Evolutionary conservation across 2,888 invertebrate species (phyloP), one percentile per base, ranked within the genome.

Genomic region (Sarcophaga variegata): DNA sequence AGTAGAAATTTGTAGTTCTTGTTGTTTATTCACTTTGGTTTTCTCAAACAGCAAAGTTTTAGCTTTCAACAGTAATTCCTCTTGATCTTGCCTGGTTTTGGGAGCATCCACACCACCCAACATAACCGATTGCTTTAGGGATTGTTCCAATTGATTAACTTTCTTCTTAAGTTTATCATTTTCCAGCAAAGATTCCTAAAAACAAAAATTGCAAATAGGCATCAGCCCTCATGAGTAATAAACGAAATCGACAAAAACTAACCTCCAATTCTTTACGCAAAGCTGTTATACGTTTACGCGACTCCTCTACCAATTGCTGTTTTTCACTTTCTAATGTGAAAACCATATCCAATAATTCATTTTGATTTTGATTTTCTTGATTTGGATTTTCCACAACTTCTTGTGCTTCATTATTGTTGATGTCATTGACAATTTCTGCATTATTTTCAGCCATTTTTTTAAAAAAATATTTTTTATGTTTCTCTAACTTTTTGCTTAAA

Each of bases 1-100:
- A 0, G 97, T 97, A 84, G 95, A 95, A 78, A 97, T 96, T 93
- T 97, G 97, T 88, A 96, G 94, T 91, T 97, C 97, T 91, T 97
- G 96, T 91, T 96, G 96, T 91, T 96, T 96, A 88, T 96, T 96
- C 90, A 96, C 95, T 93, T 96, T 96, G 0, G 96, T 96, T 92
- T 96, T 96, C 91, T 97, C 96, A 91, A 96, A 96, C 71, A 96
- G 95, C 92, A 96, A 94, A 14, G 95, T 95, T 89, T 96, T 95
- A 0, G 96, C 96, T 92, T 95, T 95, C 45, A 95, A 95, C 37
- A 96, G 92, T 63, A 96, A 86, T 63, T 93, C 93, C 47, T 93
- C 93, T 81, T 93, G 92, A 60, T 93, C 93, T 85, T 93, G 91
- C 4, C 91, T 92, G 0, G 92, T 91, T 87, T 93, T 93, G 4